Conservation (phyloP, 1,140 invertebrate genomes). For the Psilanteris sp. region DNA sequence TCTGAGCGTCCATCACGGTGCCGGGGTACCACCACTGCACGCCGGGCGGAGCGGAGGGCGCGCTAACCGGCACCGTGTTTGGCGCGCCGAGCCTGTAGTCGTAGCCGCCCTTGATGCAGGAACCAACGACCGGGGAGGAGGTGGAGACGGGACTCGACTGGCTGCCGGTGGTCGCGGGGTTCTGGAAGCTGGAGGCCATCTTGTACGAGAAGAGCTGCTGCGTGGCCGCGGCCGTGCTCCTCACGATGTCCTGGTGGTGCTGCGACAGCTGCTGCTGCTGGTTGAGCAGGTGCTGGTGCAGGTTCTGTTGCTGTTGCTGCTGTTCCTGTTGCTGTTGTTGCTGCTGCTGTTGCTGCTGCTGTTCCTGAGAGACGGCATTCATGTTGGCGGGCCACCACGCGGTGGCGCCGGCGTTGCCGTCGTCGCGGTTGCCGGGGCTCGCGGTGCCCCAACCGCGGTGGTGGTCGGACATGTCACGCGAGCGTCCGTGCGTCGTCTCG, state of each 20-base stretch:
- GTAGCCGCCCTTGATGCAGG: conserved; percentile 79
- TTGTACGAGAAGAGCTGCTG: conserved; percentile 91
- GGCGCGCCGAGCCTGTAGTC: conserved; percentile 82
- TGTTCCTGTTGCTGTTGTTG: conserved; percentile 79
- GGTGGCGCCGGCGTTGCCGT: conserved; percentile 68
- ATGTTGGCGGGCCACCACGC: conserved; percentile 78
- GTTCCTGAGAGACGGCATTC: conserved; percentile 70
- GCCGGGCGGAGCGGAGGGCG: conserved; percentile 80
- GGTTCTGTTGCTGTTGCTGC: conserved; percentile 76
- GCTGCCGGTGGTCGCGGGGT: conserved; percentile 82
- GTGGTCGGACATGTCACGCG: conserved; percentile 76
- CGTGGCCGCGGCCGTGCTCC: conserved; percentile 82
- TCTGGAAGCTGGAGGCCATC: conserved; percentile 89
- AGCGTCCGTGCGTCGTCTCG: conserved; percentile 51
- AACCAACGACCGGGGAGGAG: conserved; percentile 73
- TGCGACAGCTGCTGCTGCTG: conserved; percentile 73
- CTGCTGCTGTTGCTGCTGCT: conserved; percentile 72
- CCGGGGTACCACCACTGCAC: conserved; percentile 85
- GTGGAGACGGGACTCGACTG: conserved; percentile 78
- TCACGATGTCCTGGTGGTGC: conserved; percentile 78
- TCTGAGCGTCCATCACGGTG: conserved; percentile 79
- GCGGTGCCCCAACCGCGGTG: conserved; percentile 78
- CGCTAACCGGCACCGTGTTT: conserved; percentile 71
- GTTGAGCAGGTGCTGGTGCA: conserved; percentile 69
- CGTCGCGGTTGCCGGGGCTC: conserved; percentile 79